Evolutionary conservation across 1,140 invertebrate genomes (phyloP), one percentile per base, ranked within the genome.

Genomic region (Bombus pascuorum): DNA sequence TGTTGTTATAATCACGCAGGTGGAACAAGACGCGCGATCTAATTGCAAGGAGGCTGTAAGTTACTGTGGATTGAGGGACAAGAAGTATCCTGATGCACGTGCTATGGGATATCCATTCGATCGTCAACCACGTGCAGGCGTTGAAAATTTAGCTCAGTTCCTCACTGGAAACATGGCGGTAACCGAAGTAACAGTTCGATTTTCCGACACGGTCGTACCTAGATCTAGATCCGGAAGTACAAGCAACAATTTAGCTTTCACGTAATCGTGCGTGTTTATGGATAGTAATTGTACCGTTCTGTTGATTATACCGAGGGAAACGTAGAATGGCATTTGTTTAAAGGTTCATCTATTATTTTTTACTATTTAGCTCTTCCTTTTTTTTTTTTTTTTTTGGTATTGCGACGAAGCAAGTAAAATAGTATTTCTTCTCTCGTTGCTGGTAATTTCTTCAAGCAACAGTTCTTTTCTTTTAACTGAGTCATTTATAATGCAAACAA

Each of bases 91-190:
- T 0, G 97, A 97, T 93, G 94, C 93, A 66, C 96, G 96, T 79
- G 91, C 96, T 66, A 97, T 97, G 97, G 97, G 97, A 76, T 97
- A 95, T 93, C 97, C 97, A 44, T 97, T 97, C 95, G 97, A 97
- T 93, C 95, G 97, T 42, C 95, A 74, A 73, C 83, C 92, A 32
- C 88, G 90, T 8, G 18, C 79, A 13, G 93, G 92, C 10, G 94
- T 93, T 12, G 89, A 92, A 70, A 94, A 86, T 39, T 77, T 95
- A 65, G 57, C 82, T n/a, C 91, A 95, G 77, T 95, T 95, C 85
- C 86, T 94, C 18, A 94, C 94, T 10, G 89, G 91, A 12, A 95
- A 95, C 44, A 95, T 95, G 94, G 88, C 87, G 2, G 87, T 93
- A 22, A 79, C 83, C 3, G 92, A 93, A 66, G 89, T 96, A 81